A percentile compares a stretch with the other conserved stretches of the same genome.
Conservation (phyloP, 2,797 vertebrate genomes). For the Megaceryle alcyon region DNA sequence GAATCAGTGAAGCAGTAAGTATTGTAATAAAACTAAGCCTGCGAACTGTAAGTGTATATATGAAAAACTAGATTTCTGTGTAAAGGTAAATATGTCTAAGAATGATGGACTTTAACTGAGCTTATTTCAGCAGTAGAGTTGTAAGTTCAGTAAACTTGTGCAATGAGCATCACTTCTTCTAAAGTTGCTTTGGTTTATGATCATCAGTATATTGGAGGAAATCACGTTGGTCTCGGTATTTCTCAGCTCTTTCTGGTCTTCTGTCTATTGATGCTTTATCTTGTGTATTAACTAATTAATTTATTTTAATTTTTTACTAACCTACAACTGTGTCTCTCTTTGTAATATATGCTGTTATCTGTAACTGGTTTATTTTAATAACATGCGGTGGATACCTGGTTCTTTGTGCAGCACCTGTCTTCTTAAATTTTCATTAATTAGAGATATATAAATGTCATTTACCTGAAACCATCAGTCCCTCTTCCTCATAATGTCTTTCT, state of each 20-base stretch:
- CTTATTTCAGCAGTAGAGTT: not conserved
- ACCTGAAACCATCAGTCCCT: not conserved
- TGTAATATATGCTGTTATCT: not conserved
- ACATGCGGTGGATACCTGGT: not conserved
- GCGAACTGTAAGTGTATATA: not conserved
- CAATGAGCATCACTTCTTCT: not conserved
- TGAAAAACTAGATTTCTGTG: not conserved
- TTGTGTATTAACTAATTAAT: not conserved
- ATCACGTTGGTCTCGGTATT: not conserved
- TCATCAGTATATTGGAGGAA: not conserved
- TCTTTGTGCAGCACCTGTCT: not conserved
- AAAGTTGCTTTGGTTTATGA: not conserved
- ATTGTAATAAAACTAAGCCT: not conserved
- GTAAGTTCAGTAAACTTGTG: not conserved
- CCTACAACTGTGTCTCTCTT: not conserved
- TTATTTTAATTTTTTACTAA: not conserved
- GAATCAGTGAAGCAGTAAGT: conserved; percentile 58
- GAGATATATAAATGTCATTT: not conserved
- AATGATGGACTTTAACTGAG: not conserved
- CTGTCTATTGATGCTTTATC: not conserved
- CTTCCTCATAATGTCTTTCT: not conserved
- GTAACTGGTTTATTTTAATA: not conserved
- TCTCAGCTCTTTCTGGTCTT: not conserved
- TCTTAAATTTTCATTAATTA: not conserved
- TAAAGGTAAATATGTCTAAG: not conserved